A percentile compares a stretch with the other conserved stretches of the same genome.
phyloP scores from a whole-genome alignment of 2,797 vertebrate genomes.

The Pelochelys cantorii region DNA sequence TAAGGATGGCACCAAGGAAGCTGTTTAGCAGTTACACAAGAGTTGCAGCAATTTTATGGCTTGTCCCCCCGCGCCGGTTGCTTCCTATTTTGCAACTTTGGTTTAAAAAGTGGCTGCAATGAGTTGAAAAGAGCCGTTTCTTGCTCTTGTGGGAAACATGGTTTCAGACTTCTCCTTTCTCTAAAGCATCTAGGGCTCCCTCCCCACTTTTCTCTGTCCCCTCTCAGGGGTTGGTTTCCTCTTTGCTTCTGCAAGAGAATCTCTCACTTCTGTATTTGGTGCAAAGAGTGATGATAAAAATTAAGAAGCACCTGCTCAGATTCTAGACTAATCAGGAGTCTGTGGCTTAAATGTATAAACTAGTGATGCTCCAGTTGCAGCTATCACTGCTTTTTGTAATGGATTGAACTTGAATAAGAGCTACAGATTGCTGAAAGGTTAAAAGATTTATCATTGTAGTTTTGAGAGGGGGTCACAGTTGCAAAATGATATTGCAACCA shows the following conservation, averaged over 20 bases:
- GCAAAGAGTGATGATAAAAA: neutral
- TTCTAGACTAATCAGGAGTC: constrained; percentile 24
- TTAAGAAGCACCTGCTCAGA: constrained; percentile 40
- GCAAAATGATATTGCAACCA: neutral
- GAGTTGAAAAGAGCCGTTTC: neutral
- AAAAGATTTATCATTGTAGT: neutral
- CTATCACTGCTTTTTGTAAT: neutral
- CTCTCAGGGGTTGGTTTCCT: neutral
- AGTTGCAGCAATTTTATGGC: neutral
- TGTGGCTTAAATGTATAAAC: neutral
- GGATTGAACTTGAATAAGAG: neutral
- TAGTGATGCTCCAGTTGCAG: neutral
- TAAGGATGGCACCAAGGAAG: neutral
- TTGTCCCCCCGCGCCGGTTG: neutral
- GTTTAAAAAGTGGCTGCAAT: constrained; percentile 45
- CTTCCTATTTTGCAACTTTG: constrained; percentile 13
- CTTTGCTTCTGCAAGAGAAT: constrained; percentile 7
- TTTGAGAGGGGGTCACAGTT: neutral
- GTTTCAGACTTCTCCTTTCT: constrained; percentile 44
- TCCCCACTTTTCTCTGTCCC: neutral
- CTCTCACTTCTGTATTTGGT: constrained; percentile 31
- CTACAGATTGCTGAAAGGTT: neutral
- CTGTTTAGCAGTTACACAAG: neutral
- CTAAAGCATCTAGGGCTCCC: neutral
- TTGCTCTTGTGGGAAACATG: neutral